Percentiles rank a stretch among this genome's conserved stretches.
Evolutionary conservation across 1,140 invertebrate genomes (phyloP).

Genomic region (Theocolax elegans): DNA sequence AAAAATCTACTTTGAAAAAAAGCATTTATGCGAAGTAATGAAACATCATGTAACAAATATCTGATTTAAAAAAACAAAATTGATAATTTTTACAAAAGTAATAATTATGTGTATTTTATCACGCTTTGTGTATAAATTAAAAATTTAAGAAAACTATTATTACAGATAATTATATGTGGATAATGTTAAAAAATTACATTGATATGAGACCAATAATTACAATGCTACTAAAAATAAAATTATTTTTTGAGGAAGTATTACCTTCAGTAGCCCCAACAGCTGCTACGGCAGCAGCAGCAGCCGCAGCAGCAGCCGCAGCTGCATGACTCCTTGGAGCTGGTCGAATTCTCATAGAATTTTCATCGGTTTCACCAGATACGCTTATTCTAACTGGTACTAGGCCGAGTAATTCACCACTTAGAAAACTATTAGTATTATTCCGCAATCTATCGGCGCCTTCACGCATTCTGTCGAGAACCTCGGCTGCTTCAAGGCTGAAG

Average conservation of each 20-base stretch:
- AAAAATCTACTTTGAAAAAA: neutral
- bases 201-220: no score
- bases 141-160: no score
- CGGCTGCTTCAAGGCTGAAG: slow-evolving; percentile 69
- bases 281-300: slow-evolving; percentile 59
- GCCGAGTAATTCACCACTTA: slow-evolving; percentile 75
- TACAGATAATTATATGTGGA: no score
- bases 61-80: no score
- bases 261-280: slow-evolving; percentile 17
- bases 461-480: slow-evolving; percentile 74
- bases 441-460: slow-evolving; percentile 78
- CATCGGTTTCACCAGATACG: slow-evolving; percentile 65
- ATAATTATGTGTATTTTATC: no score
- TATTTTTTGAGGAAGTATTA: slow-evolving; percentile 4
- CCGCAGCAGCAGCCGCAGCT: slow-evolving; percentile 1
- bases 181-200: no score
- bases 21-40: neutral
- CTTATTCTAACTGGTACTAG: slow-evolving; percentile 67
- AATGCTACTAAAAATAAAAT: slow-evolving; percentile 3
- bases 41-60: slow-evolving; percentile 3
- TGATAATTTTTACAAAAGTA: no score
- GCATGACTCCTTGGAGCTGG: slow-evolving; percentile 52
- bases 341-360: slow-evolving; percentile 61
- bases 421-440: slow-evolving; percentile 82
- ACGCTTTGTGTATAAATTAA: no score